Evolutionary conservation across 2,797 vertebrate genomes (phyloP).

Genomic region (Telmatherina bonti): DNA sequence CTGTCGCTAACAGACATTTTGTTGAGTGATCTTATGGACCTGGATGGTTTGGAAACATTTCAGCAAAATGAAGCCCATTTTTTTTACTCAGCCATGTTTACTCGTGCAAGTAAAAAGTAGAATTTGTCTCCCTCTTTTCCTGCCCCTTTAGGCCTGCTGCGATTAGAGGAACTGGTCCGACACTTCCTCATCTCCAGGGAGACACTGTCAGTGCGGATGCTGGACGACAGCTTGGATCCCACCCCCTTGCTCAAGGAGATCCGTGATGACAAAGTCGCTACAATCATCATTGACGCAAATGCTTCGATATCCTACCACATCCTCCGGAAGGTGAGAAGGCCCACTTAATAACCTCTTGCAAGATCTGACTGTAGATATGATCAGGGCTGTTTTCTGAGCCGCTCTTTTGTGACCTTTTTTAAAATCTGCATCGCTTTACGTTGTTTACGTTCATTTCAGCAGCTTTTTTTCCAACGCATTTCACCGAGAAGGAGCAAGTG

Average conservation of each 20-base stretch:
- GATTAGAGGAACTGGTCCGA: conserved; percentile 91
- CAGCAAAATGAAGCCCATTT: background rate
- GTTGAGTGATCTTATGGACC: background rate
- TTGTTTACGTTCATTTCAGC: background rate
- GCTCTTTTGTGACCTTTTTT: background rate
- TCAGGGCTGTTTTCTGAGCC: background rate
- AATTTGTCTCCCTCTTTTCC: background rate
- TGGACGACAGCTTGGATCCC: conserved; percentile 90
- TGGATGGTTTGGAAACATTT: background rate
- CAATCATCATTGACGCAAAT: conserved; percentile 93
- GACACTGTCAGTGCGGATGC: conserved; percentile 90
- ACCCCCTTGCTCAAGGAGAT: conserved; percentile 94
- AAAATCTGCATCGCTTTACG: background rate
- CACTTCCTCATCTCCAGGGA: conserved; percentile 94
- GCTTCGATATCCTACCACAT: conserved; percentile 86
- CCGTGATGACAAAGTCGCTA: conserved; percentile 92
- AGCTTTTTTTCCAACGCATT: background rate
- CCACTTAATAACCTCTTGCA: background rate
- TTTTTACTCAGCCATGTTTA: background rate
- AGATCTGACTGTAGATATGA: background rate
- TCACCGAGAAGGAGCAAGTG: background rate
- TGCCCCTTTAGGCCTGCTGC: conserved; percentile 84
- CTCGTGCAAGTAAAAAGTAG: background rate
- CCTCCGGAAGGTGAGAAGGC: conserved; percentile 70
- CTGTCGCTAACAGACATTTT: background rate